Evolutionary conservation across 2,888 invertebrate species (phyloP), one percentile per base, ranked within the genome.

Genomic region (Caenorhabditis japonica): DNA sequence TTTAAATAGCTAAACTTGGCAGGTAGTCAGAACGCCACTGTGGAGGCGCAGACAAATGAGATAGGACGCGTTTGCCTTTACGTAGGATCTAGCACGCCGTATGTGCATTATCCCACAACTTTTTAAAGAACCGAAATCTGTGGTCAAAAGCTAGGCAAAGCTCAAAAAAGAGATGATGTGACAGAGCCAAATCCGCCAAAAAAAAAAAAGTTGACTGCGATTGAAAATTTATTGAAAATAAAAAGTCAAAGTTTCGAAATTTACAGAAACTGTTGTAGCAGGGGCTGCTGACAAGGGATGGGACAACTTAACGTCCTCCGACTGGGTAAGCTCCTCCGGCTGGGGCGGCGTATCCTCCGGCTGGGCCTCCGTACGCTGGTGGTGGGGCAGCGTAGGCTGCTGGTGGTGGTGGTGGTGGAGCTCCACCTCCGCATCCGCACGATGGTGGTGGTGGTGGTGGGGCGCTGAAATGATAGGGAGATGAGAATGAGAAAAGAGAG

Each of bases 401-500:
- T 15, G 60, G 49, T 13, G 66, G 53, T n/a, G 75, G 53, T 30
- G 64, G 46, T 5, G 52, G 56, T 15, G 62, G 53, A 33, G 47
- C 66, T 30, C 66, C 76, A 19, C 66, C 70, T 66, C 76, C 73
- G 58, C 76, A 56, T 71, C 71, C 76, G 39, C 74, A 70, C 8
- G 36, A 23, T 70, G 71, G 71, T 71, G 75, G 66, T 75, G 75
- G 75, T 69, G 75, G 75, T 70, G 71, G 71, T 69, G 76, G 72
- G 25, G 72, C 76, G 33, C 76, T 62, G 49, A 47, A 64, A 72
- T 23, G 38, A 34, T 8, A 21, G 41, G 8, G 17, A 23, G 43
- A 23, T 46, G 34, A 19, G 7, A 7, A 4, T 4, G 17, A 27
- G 27, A 27, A 10, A 47, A 10, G 1, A 3, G 21, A 34, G 23